A percentile compares a stretch with the other conserved stretches of the same genome.
These are phyloP conservation scores for Cheilosia soror DNA, from an alignment of 2,888 invertebrate genomes.

Conservation along the genomic window DNA sequence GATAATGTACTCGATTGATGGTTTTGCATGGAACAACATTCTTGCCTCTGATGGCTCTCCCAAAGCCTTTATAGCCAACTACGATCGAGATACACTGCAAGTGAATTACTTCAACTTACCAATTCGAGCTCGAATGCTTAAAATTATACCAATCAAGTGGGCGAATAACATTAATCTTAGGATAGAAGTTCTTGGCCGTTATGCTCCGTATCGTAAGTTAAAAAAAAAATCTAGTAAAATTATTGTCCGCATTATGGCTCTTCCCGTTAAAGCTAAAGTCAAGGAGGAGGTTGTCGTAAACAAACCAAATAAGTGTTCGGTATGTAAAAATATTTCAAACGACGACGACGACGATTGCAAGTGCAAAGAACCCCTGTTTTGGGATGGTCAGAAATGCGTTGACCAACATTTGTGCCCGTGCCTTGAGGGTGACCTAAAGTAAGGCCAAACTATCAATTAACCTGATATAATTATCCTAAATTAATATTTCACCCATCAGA, in stretches of 20 bases:
- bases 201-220: slow-evolving; percentile 87
- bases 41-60: slow-evolving; percentile 85
- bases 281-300: slow-evolving; percentile 75
- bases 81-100: slow-evolving; percentile 86
- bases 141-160: slow-evolving; percentile 90
- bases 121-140: slow-evolving; percentile 89
- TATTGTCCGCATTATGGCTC: background rate
- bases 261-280: slow-evolving; percentile 76
- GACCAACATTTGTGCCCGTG: slow-evolving; percentile 91
- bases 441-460: slow-evolving; percentile 76
- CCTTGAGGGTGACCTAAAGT: slow-evolving; percentile 87
- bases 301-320: slow-evolving; percentile 84
- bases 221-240: background rate
- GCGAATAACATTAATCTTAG: slow-evolving; percentile 89
- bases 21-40: slow-evolving; percentile 89
- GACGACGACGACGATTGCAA: slow-evolving; percentile 83
- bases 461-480: too few relatives aligned
- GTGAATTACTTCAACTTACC: slow-evolving; percentile 88
- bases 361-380: slow-evolving; percentile 86
- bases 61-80: slow-evolving; percentile 89
- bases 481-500: too few relatives aligned
- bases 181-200: slow-evolving; percentile 92
- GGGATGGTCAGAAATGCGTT: slow-evolving; percentile 91
- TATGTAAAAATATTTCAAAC: slow-evolving; percentile 81
- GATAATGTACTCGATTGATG: slow-evolving; percentile 90